phyloP scores from a whole-genome alignment of 2,113 vertebrate genomes.

The Gymnorhina tibicen region DNA sequence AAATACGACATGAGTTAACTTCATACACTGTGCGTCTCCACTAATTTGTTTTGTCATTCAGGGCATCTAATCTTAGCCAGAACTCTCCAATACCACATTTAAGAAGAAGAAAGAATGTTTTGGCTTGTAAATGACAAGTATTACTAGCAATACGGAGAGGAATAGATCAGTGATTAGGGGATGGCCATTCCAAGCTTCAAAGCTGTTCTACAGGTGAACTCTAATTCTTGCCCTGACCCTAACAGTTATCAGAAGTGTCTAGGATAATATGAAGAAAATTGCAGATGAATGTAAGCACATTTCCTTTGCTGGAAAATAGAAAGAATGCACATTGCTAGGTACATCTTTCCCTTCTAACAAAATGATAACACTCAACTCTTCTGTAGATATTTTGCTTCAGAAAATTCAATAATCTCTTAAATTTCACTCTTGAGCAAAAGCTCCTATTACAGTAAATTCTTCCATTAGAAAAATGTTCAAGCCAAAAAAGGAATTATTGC shows the following conservation, averaged over 20 bases:
- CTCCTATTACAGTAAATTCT: background rate
- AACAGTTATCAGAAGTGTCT: background rate
- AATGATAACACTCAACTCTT: background rate
- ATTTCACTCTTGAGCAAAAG: background rate
- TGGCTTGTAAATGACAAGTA: background rate
- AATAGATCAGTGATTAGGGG: background rate
- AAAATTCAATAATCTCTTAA: slow-evolving; percentile 8
- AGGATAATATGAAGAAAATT: background rate
- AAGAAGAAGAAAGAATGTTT: background rate
- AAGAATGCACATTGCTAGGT: background rate
- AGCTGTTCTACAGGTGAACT: background rate
- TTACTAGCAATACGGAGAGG: background rate
- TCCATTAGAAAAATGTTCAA: background rate
- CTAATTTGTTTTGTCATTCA: background rate
- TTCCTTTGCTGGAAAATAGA: background rate
- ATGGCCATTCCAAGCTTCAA: background rate
- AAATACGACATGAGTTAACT: background rate
- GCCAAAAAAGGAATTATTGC: background rate
- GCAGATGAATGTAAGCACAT: background rate
- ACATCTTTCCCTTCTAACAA: background rate
- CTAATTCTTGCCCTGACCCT: background rate
- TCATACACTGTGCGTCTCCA: background rate
- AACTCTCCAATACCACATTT: background rate
- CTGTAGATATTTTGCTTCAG: background rate
- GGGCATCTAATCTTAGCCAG: background rate